Conservation (phyloP, 2,888 invertebrate species). For the Hypselothyrea guttata region DNA sequence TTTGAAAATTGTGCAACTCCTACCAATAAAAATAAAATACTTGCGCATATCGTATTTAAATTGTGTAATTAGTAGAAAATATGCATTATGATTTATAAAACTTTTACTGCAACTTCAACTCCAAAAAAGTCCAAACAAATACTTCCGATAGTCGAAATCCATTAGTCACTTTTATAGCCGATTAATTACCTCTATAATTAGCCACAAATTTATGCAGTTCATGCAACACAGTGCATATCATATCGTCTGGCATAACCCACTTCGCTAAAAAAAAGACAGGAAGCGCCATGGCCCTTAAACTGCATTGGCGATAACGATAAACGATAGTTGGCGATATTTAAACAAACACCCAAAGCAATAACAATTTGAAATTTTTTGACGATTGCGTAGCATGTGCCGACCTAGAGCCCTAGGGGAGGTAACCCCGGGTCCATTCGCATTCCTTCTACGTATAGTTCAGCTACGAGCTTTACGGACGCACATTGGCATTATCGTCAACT, state of each 20-base stretch:
- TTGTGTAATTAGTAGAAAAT: background rate
- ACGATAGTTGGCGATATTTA: slow-evolving; percentile 26
- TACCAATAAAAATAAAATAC: slow-evolving; percentile 38
- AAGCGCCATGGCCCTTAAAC: slow-evolving; percentile 47
- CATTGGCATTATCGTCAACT: slow-evolving; percentile 47
- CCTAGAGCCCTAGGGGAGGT: background rate
- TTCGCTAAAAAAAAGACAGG: slow-evolving; percentile 51
- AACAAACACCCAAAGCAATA: slow-evolving; percentile 17
- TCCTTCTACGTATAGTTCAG: slow-evolving; percentile 7
- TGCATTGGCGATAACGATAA: slow-evolving; percentile 38
- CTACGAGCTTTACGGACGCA: slow-evolving; percentile 54
- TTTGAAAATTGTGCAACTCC: slow-evolving; percentile 1
- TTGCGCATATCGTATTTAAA: background rate
- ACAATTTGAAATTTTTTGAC: slow-evolving; percentile 60
- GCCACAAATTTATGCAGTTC: slow-evolving; percentile 54
- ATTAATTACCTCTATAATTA: slow-evolving; percentile 62
- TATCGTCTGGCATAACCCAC: slow-evolving; percentile 34
- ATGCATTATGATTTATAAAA: slow-evolving; percentile 9
- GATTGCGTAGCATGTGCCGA: slow-evolving; percentile 59
- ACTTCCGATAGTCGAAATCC: slow-evolving; percentile 30
- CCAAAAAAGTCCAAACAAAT: slow-evolving; percentile 11
- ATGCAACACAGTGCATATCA: slow-evolving; percentile 33
- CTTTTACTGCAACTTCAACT: background rate
- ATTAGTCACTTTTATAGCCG: slow-evolving; percentile 63
- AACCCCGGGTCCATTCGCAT: background rate